These are phyloP conservation scores for Drosophila atripex DNA, from an alignment of 2,888 invertebrate species.

Conservation along the genomic window DNA sequence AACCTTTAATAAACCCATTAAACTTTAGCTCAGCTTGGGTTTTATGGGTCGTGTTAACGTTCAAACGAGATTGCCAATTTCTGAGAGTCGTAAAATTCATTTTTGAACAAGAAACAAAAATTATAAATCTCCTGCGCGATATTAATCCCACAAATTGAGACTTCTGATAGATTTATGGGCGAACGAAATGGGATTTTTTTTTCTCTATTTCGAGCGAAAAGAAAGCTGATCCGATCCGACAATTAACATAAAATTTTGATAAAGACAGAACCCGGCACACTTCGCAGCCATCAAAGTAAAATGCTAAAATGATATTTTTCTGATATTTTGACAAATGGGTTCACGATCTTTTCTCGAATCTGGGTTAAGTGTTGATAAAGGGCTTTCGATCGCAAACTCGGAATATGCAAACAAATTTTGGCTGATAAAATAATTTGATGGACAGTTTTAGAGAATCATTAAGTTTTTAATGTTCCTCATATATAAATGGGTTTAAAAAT, in stretches of 20 bases:
- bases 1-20: slow-evolving; percentile 31
- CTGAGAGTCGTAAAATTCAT: not conserved
- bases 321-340: slow-evolving; percentile 66
- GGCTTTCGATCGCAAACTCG: slow-evolving; percentile 29
- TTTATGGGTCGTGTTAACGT: slow-evolving; percentile 7
- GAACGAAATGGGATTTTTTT: not conserved
- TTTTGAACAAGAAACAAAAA: slow-evolving; percentile 28
- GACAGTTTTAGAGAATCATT: slow-evolving; percentile 54
- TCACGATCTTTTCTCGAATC: slow-evolving; percentile 35
- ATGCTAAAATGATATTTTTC: slow-evolving; percentile 22
- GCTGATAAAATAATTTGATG: slow-evolving; percentile 55
- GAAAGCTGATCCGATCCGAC: slow-evolving; percentile 55
- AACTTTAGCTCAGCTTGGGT: slow-evolving; percentile 7
- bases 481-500: slow-evolving; percentile 18
- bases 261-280: slow-evolving; percentile 29
- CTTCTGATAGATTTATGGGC: slow-evolving; percentile 16
- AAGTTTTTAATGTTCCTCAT: slow-evolving; percentile 33
- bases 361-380: slow-evolving; percentile 60
- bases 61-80: slow-evolving; percentile 21
- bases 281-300: slow-evolving; percentile 13
- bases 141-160: slow-evolving; percentile 16
- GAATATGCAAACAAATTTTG: slow-evolving; percentile 45
- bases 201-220: slow-evolving; percentile 41
- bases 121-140: slow-evolving; percentile 50
- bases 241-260: slow-evolving; percentile 65